A percentile compares a stretch with the other conserved stretches of the same genome.
phyloP scores from a whole-genome alignment of 92 coral and sea anemone species.

The Porites rus region DNA sequence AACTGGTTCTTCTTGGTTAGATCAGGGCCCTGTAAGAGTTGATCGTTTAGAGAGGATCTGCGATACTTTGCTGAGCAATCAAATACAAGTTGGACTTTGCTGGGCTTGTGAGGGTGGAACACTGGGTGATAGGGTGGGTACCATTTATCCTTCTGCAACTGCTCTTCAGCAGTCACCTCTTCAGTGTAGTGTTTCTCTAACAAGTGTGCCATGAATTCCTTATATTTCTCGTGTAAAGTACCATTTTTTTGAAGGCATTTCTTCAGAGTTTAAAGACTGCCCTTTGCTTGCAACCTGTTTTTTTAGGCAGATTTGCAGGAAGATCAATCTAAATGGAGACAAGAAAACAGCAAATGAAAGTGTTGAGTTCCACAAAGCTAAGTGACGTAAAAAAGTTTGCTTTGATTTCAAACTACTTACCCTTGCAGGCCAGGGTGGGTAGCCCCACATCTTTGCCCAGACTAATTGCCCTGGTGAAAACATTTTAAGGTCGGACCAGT shows the following conservation, averaged over 20 bases:
- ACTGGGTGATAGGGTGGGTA: constrained; percentile 29
- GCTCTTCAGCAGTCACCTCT: constrained; percentile 24
- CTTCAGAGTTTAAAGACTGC: constrained; percentile 47
- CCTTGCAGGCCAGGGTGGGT: too few relatives aligned
- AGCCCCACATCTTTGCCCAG: too few relatives aligned
- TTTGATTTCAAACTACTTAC: too few relatives aligned
- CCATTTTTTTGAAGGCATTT: constrained; percentile 37
- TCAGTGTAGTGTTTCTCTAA: constrained; percentile 47
- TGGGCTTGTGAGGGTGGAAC: constrained; percentile 39
- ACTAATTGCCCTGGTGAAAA: too few relatives aligned
- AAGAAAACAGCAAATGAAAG: constrained; percentile 8
- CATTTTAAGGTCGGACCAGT: too few relatives aligned
- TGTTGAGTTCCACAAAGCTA: not conserved
- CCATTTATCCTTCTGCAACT: not conserved
- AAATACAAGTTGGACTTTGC: too few relatives aligned
- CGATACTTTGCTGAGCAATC: too few relatives aligned
- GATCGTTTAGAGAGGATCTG: too few relatives aligned
- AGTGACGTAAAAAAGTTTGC: too few relatives aligned
- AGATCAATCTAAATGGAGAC: constrained; percentile 83
- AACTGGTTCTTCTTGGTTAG: too few relatives aligned
- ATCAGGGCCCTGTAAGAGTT: too few relatives aligned
- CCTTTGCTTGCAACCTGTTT: constrained; percentile 53
- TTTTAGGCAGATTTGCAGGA: constrained; percentile 48
- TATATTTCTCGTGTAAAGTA: constrained; percentile 41
- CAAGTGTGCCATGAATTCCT: constrained; percentile 58